These are phyloP conservation scores for Hydra vulgaris DNA, from an alignment of 30 jellyfish, hydroid and myxozoan species.

Conservation along the genomic window DNA sequence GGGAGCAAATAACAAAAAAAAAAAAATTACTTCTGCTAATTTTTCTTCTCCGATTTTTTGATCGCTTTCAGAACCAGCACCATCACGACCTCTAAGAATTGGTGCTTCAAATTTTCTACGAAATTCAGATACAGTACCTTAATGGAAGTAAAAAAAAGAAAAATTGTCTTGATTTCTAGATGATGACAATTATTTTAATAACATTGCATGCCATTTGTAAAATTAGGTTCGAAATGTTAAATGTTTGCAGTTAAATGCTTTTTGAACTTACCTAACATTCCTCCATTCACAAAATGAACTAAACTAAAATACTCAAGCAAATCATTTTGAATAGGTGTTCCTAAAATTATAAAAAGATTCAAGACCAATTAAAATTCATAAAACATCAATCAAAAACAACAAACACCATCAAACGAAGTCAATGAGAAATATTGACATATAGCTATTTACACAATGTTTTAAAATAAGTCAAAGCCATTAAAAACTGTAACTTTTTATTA, in stretches of 20 bases:
- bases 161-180: too few species aligned
- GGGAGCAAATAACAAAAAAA: conserved; percentile 4
- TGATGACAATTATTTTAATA: too few species aligned
- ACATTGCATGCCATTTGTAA: too few species aligned
- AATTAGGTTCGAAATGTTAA: too few species aligned
- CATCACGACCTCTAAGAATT: conserved; percentile 83
- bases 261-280: conserved; percentile 90
- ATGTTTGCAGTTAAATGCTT: background rate
- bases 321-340: conserved; percentile 98
- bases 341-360: conserved; percentile 36
- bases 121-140: conserved; percentile 87
- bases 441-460: background rate
- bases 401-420: background rate
- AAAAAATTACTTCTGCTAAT: conserved; percentile 65
- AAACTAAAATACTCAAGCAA: conserved; percentile 91
- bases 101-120: conserved; percentile 85
- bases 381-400: background rate
- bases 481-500: too few species aligned
- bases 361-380: background rate
- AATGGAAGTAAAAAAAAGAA: background rate
- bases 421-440: background rate
- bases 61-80: conserved; percentile 87
- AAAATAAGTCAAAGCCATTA: too few species aligned
- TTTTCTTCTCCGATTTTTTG: conserved; percentile 91
- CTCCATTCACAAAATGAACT: conserved; percentile 92